Base-by-base conservation (phyloP, 2,113 vertebrate genomes). In the Scopus umbretta region DNA sequence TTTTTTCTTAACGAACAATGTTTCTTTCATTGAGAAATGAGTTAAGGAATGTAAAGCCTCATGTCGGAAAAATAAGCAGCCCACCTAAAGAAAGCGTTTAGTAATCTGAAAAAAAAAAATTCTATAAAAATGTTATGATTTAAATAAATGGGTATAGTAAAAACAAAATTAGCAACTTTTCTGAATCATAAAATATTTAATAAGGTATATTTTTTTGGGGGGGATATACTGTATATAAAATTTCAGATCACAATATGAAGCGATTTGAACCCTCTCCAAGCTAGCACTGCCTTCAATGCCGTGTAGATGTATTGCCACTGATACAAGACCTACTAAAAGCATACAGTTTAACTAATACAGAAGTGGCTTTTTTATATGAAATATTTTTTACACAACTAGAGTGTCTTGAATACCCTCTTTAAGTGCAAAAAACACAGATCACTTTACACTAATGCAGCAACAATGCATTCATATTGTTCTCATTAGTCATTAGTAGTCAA, bases 171-270 rank as follows among this genome's bases (percentile, higher is more conserved):
- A 96, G 62, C 66, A 93, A 80, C 29, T 96, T 74, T 97, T 98
- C 98, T 98, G 98, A 99, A 99, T 99, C 99, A 99, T 98, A 98
- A 99, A 99, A 99, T 99, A 99, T 99, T 99, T 99, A 99, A 99
- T 99, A 99, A 98, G 98, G 98, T 99, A 99, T 99, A 99, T 98
- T 99, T 88, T 99, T 88, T 0, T 97, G 98, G 99, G 65, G 66
- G 98, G 98, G 98, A 98, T 99, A 99, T 99, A 99, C 98, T 99
- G 99, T 99, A 99, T 99, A 99, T 99, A 99, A 99, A 99, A 99
- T 99, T 98, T 99, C 98, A 98, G 98, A 98, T 99, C 99, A 99
- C 99, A 99, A 99, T 98, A 99, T 98, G 98, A 99, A 99, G 99
- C 98, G 70, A 98, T 99, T 98, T 98, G 98, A 98, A 98, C 96